Percentiles rank a stretch among this genome's conserved stretches.
Evolutionary conservation across 2,113 vertebrate genomes (phyloP).

Genomic region (Planiliza haematocheilus): DNA sequence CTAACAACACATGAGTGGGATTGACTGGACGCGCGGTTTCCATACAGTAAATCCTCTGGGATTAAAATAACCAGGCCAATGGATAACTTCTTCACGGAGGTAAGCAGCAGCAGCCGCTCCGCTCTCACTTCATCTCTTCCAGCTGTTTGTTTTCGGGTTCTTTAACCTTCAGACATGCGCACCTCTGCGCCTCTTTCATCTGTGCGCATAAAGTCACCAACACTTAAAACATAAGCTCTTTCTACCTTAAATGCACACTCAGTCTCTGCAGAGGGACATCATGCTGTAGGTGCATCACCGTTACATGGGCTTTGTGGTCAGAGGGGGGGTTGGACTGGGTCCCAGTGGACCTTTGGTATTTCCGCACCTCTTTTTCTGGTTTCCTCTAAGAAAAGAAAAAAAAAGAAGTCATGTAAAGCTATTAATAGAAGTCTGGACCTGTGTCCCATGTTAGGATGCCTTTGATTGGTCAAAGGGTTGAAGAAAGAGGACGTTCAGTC

Average conservation of each 20-base stretch:
- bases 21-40: conserved; percentile 45
- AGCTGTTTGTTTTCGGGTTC: too few species aligned
- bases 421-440: conserved; percentile 65
- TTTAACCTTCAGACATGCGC: too few species aligned
- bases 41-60: conserved; percentile 63
- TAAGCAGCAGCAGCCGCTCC: conserved; percentile 76
- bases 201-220: too few species aligned
- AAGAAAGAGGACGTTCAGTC: too few species aligned
- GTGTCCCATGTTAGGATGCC: not conserved
- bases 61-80: conserved; percentile 77
- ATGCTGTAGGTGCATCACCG: not conserved
- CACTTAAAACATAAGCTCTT: too few species aligned
- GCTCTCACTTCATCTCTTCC: not conserved
- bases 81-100: conserved; percentile 91
- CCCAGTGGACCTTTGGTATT: conserved; percentile 79
- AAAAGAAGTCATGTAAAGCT: conserved; percentile 38
- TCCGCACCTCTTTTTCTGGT: conserved; percentile 81
- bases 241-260: too few species aligned
- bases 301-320: not conserved
- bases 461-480: not conserved
- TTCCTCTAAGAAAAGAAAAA: conserved; percentile 81
- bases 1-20: conserved; percentile 63
- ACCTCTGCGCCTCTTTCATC: too few species aligned
- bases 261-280: too few species aligned
- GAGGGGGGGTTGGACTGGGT: conserved; percentile 58